Evolutionary conservation across 2,113 vertebrate species (phyloP).

Genomic region (Cervus canadensis): DNA sequence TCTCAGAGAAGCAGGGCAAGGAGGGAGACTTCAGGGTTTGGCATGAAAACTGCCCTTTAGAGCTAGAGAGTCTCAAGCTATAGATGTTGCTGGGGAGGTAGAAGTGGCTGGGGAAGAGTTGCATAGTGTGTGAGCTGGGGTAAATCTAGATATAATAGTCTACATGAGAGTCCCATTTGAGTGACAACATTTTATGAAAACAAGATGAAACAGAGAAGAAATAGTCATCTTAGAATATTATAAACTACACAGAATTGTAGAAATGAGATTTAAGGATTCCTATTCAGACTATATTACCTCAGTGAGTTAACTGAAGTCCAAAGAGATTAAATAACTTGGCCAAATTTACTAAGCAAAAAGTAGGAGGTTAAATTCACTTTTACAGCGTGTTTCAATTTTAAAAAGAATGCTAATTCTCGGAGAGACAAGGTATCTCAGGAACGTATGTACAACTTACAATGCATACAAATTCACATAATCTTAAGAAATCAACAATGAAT

Average conservation of each 20-base stretch:
- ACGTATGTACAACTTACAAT: not conserved
- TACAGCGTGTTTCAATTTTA: not conserved
- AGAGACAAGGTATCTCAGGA: not conserved
- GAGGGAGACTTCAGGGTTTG: not conserved
- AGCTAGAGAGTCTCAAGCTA: not conserved
- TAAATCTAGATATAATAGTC: not conserved
- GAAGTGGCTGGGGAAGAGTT: fast-evolving
- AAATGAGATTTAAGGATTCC: not conserved
- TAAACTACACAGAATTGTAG: not conserved
- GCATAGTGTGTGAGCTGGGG: fast-evolving
- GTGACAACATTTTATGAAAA: not conserved
- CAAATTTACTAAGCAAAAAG: not conserved
- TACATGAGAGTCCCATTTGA: not conserved
- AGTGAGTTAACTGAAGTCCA: not conserved
- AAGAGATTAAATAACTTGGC: not conserved
- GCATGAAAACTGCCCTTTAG: not conserved
- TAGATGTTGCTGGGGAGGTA: not conserved
- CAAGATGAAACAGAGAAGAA: not conserved
- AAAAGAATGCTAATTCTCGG: not conserved
- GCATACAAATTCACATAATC: not conserved
- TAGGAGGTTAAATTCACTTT: not conserved
- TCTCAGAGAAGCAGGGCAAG: not conserved
- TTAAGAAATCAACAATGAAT: constrained; percentile 4
- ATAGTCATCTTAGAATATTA: not conserved
- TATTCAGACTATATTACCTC: not conserved